These are phyloP conservation scores for Ditylenchus weischeri DNA, from an alignment of 2,888 invertebrate species.

Conservation along the genomic window DNA sequence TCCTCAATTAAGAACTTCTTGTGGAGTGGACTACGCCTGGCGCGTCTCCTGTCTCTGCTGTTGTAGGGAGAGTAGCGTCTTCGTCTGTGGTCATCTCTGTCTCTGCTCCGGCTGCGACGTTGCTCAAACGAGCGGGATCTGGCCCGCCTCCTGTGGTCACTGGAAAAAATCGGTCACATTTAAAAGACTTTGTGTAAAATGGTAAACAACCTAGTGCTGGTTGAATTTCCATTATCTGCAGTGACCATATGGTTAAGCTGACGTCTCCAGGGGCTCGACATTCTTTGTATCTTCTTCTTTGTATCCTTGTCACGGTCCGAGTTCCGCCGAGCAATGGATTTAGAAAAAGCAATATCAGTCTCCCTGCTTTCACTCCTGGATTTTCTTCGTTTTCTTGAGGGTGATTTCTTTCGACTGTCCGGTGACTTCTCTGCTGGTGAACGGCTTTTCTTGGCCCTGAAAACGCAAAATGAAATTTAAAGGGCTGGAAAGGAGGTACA, in stretches of 20 bases:
- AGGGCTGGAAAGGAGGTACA: too few species aligned
- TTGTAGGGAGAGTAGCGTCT: neutral
- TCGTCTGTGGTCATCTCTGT: neutral
- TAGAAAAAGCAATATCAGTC: slow-evolving; percentile 1
- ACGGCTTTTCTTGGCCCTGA: slow-evolving; percentile 3
- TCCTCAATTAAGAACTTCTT: neutral
- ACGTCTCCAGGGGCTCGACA: neutral
- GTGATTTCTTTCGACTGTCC: neutral
- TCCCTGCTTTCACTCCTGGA: slow-evolving; percentile 5
- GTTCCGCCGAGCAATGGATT: slow-evolving; percentile 2
- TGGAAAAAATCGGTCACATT: neutral
- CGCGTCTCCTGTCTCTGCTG: neutral
- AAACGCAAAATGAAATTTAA: neutral
- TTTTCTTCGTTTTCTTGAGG: neutral
- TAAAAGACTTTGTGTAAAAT: too few species aligned
- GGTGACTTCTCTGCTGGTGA: slow-evolving; percentile 4
- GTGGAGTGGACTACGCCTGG: neutral
- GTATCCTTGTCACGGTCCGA: neutral
- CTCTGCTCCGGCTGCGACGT: slow-evolving; percentile 13
- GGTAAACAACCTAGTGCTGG: too few species aligned
- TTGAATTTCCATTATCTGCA: slow-evolving; percentile 1
- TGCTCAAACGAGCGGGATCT: slow-evolving; percentile 5
- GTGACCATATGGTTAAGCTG: slow-evolving; percentile 1
- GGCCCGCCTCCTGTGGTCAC: neutral
- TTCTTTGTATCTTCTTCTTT: neutral